Base-by-base conservation (phyloP, 2,797 vertebrate genomes). In the Catostomus latipinnis region DNA sequence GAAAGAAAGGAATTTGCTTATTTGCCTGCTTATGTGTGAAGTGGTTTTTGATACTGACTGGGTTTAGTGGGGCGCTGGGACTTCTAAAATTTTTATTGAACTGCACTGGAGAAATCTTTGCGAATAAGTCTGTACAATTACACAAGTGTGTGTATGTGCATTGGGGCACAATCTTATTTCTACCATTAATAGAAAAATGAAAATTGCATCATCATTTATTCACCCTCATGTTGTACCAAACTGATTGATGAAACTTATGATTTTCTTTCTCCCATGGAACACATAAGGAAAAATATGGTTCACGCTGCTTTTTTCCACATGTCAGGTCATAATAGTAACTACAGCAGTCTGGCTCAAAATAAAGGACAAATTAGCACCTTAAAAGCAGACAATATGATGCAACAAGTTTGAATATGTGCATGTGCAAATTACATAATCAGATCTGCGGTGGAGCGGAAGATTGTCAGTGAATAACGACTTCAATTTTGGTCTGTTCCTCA, bases 1-100 rank as follows among this genome's bases (percentile, higher is more conserved):
- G 13, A 18, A 5, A 67, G 49, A 60, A 10, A 71, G 50, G 53
- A 22, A 48, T 65, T 76, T 67, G 62, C 74, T 76, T 76, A 65
- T 76, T 76, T 76, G 74, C 43, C 52, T 22, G 62, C 34, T 56
- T n/a, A 57, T 52, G 43, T 57, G 62, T 67, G 74, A 76, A 67
- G 74, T 76, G 74, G 62, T 76, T 76, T 56, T 76, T 43, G 53
- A 76, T 76, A 67, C 74, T 22, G 43, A 67, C 61, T 11, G 52
- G 53, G 74, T 67, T 76, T 76, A 76, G 63, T 66, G 74, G 61
- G 74, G 74, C 2, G 63, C 62, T 53, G 74, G 74, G 74, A 76
- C 50, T 76, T 52, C 16, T 76, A 76, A 76, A 76, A 46, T 56
- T 62, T 76, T 76, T 67, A 67, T 76, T 67, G 74, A 76, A 56